These are phyloP conservation scores for Sciaenops ocellatus DNA, from an alignment of 2,797 vertebrate genomes.

Conservation along the genomic window DNA sequence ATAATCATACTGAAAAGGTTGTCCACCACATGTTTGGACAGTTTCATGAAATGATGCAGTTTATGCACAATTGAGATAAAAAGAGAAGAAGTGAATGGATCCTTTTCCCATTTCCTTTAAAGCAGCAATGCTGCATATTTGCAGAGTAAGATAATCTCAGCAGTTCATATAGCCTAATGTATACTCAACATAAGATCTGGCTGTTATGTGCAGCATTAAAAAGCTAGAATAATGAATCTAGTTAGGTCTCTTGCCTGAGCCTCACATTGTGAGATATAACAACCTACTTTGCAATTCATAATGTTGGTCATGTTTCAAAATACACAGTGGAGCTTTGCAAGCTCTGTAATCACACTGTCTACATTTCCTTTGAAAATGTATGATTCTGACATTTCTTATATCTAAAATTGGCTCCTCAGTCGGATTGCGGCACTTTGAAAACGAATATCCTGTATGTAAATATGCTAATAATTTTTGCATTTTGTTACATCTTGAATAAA, in stretches of 20 bases:
- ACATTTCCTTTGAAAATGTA: conserved; percentile 26
- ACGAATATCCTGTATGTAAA: conserved; percentile 7
- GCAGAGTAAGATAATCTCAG: conserved; percentile 3
- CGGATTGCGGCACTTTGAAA: not conserved
- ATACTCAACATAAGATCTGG: conserved; percentile 16
- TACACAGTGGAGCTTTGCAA: conserved; percentile 10
- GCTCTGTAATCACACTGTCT: conserved; percentile 19
- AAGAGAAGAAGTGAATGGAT: conserved; percentile 1
- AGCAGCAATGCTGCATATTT: conserved; percentile 14
- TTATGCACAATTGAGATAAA: conserved; percentile 13
- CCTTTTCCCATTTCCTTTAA: not conserved
- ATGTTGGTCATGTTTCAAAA: conserved; percentile 22
- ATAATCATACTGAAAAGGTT: conserved; percentile 73
- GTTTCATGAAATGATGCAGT: conserved; percentile 29
- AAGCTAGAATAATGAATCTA: conserved; percentile 7
- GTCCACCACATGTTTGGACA: conserved; percentile 53
- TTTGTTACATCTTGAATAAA: conserved; percentile 28
- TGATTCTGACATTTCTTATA: conserved; percentile 33
- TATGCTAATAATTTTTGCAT: conserved; percentile 15
- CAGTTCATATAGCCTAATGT: not conserved
- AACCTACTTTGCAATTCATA: conserved; percentile 34
- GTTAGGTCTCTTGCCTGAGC: not conserved
- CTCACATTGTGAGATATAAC: conserved; percentile 19
- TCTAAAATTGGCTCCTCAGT: conserved; percentile 22
- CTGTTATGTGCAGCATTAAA: conserved; percentile 6